Evolutionary conservation across 2,888 invertebrate species (phyloP).

Genomic region (Strigamia transsilvanica): DNA sequence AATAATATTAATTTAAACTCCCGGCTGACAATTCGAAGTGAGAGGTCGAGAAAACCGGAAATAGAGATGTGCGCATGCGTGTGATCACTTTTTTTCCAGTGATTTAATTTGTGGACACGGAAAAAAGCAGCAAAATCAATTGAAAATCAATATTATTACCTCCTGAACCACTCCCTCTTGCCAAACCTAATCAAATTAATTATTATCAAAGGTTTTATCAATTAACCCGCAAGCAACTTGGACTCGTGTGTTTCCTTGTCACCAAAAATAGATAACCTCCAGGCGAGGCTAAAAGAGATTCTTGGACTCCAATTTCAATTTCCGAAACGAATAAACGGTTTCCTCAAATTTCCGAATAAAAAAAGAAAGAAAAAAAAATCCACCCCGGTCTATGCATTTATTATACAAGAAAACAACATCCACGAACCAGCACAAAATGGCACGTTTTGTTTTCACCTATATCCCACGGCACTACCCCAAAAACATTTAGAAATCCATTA

Average conservation of each 20-base stretch:
- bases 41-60: constrained; percentile 3
- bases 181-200: constrained; percentile 2
- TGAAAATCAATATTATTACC: constrained; percentile 28
- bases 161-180: not conserved
- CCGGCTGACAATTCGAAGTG: not conserved
- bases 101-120: not conserved
- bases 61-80: constrained; percentile 3
- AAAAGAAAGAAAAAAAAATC: no score
- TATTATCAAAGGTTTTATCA: constrained; percentile 38
- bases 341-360: not conserved
- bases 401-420: not conserved
- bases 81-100: not conserved
- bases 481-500: no score
- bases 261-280: constrained; percentile 25
- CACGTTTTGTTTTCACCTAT: not conserved
- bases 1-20: not conserved
- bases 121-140: constrained; percentile 4
- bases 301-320: constrained; percentile 32
- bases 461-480: not conserved
- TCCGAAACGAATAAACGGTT: constrained; percentile 20
- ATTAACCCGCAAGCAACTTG: constrained; percentile 30
- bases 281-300: constrained; percentile 5
- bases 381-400: not conserved
- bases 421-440: not conserved
- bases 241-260: constrained; percentile 6